phyloP scores from a whole-genome alignment of 2,888 invertebrate genomes.

The Scaptomyza parva region DNA sequence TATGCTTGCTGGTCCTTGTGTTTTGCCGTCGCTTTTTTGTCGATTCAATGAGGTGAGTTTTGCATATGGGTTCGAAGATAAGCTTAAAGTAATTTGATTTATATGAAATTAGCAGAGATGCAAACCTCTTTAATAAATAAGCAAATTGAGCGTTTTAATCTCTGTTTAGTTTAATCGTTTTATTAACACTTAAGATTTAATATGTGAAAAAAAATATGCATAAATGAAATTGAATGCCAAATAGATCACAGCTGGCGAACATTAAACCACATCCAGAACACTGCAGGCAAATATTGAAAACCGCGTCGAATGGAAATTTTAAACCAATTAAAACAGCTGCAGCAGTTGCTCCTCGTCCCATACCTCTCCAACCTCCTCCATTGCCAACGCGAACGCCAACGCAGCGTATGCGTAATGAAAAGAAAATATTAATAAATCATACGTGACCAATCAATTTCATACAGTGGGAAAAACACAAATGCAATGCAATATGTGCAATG shows the following conservation, averaged over 20 bases:
- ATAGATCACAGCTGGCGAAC: constrained; percentile 65
- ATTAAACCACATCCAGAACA: constrained; percentile 71
- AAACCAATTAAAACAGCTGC: constrained; percentile 78
- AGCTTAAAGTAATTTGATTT: no score
- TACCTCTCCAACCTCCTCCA: constrained; percentile 9
- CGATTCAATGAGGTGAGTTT: constrained; percentile 28
- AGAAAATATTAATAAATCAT: constrained; percentile 79
- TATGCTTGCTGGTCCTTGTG: constrained; percentile 30
- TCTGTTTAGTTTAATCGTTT: no score
- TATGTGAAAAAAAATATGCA: background rate
- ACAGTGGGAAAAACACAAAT: constrained; percentile 36
- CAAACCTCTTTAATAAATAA: no score
- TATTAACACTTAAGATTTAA: no score
- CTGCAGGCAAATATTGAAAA: constrained; percentile 60
- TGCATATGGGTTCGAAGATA: background rate
- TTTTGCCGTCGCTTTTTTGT: constrained; percentile 65
- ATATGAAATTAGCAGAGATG: no score
- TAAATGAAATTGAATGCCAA: constrained; percentile 34
- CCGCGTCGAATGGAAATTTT: constrained; percentile 64
- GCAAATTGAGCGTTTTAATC: no score
- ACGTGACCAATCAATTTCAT: constrained; percentile 76
- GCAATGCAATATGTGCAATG: constrained; percentile 15
- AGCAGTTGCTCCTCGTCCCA: constrained; percentile 25
- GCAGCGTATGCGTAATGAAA: constrained; percentile 77
- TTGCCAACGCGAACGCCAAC: constrained; percentile 34